Conservation (phyloP, 2,797 vertebrate genomes). For the Benthosema pterotum region DNA sequence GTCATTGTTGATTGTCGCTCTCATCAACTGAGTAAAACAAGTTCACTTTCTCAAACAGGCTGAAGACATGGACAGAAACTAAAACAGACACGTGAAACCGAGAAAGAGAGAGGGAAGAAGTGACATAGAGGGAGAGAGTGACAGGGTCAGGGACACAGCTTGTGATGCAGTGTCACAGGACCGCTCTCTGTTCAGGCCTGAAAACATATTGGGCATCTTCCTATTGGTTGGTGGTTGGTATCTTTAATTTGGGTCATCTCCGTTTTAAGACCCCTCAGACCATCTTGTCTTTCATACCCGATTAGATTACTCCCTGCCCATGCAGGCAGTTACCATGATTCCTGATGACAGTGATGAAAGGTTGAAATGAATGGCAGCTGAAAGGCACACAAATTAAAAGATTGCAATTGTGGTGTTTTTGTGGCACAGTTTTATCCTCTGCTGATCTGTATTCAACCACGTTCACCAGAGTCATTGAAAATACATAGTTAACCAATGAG, state of each 20-base stretch:
- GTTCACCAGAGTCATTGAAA: too few species aligned
- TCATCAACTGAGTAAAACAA: too few species aligned
- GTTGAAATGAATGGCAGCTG: not conserved
- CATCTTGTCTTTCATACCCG: not conserved
- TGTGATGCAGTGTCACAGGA: too few species aligned
- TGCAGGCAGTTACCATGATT: not conserved
- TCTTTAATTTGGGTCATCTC: conserved; percentile 1
- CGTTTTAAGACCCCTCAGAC: conserved; percentile 2
- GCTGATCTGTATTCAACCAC: not conserved
- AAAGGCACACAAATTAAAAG: not conserved
- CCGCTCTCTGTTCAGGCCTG: too few species aligned
- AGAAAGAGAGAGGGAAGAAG: not conserved
- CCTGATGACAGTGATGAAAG: not conserved
- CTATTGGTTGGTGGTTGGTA: too few species aligned
- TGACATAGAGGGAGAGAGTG: not conserved
- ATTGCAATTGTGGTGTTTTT: not conserved
- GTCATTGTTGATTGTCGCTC: too few species aligned
- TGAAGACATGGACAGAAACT: too few species aligned
- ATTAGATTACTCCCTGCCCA: not conserved
- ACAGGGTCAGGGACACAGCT: not conserved
- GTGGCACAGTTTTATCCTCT: not conserved
- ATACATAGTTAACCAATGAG: not conserved
- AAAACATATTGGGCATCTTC: too few species aligned
- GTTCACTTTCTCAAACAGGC: too few species aligned
- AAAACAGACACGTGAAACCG: not conserved